Conservation (phyloP, 2,113 vertebrate species). For the Mustelus asterias region DNA sequence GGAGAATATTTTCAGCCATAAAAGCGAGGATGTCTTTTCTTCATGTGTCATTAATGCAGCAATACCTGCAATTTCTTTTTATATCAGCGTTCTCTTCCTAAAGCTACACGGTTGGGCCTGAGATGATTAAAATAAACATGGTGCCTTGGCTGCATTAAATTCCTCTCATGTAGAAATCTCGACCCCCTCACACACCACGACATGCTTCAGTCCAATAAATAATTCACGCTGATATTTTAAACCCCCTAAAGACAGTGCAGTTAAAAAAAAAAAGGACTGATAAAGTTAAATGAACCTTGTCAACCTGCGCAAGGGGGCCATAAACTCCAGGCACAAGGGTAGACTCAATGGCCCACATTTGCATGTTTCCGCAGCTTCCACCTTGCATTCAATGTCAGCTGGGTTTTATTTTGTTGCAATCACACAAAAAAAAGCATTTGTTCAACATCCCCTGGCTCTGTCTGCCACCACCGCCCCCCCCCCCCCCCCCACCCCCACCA, state of each 20-base stretch:
- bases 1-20: not conserved
- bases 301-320: not conserved
- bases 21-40: not conserved
- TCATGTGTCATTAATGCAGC: not conserved
- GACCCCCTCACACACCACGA: not conserved
- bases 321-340: not conserved
- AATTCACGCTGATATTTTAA: not conserved
- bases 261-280: not conserved
- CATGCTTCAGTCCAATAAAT: not conserved
- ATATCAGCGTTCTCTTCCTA: not conserved
- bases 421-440: not conserved
- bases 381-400: not conserved
- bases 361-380: not conserved
- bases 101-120: not conserved
- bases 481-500: not conserved
- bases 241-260: not conserved
- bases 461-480: not conserved
- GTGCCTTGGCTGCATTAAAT: not conserved
- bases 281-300: conserved; percentile 5
- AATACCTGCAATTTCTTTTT: not conserved
- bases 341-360: not conserved
- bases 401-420: not conserved
- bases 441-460: not conserved
- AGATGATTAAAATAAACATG: not conserved
- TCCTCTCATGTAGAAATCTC: not conserved